Base-by-base conservation (phyloP, 2,888 invertebrate genomes). In the Hirtodrosophila duncani region DNA sequence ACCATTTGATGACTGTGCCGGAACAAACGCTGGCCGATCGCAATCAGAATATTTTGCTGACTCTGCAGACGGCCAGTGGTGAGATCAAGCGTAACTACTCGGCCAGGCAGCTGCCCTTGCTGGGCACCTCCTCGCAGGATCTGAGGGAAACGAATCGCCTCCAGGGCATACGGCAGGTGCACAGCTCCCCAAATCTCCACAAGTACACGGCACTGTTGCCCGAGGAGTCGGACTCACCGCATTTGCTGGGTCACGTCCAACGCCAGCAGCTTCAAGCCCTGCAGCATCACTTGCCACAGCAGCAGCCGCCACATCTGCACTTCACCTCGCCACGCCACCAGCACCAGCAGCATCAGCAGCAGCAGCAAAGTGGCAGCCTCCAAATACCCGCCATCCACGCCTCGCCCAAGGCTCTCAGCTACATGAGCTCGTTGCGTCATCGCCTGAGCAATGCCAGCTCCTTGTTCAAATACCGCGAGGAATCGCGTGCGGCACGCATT, bases 401-500 rank as follows among this genome's bases (percentile, higher is more conserved):
- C 49, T 86, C 87, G 1, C 86, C 87, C 1, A 87, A 86, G 65
- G 85, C 87, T 0, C 67, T 86, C 13, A 84, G 87, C 65, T 87
- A 87, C 83, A 93, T 94, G 78, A 92, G 91, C 53, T 92, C 92
- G 41, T 88, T 95, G 63, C 90, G 93, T 48, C 92, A 93, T 84
- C 90, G 94, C 41, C 92, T 96, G 60, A 94, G 95, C 58, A 94
- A 95, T 83, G 94, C 94, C 18, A 93, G 94, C 31, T 94, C 94
- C 37, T 89, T 94, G 57, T 94, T 95, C 87, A 90, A 92, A 80
- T 94, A 95, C 84, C 89, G 95, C 42, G 96, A 96, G 84, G 96
- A 96, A 87, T 94, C 95, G 66, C 90, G 95, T 63, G 95, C 96
- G 1, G 96, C 95, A 5, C 92, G 95, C 64, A 94, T 96, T 39